Percentiles rank a stretch among this genome's conserved stretches.
Evolutionary conservation across 2,888 invertebrate species (phyloP).

Genomic region (Maniola hyperantus): DNA sequence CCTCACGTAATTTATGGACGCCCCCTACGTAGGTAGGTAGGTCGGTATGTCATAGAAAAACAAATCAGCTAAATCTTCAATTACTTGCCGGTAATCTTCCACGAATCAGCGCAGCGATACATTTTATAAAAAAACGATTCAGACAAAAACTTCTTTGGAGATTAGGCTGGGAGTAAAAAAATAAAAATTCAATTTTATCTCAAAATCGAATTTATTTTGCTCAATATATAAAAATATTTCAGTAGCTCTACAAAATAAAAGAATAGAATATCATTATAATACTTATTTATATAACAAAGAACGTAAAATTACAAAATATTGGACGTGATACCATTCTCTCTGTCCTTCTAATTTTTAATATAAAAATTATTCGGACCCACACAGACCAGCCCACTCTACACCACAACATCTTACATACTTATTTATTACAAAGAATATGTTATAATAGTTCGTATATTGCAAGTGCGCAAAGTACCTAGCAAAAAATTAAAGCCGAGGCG

Average conservation of each 20-base stretch:
- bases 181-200: conserved; percentile 44
- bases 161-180: conserved; percentile 9
- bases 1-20: no score
- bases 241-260: conserved; percentile 72
- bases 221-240: conserved; percentile 75
- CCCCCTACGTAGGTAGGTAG: no score
- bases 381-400: conserved; percentile 50
- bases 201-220: conserved; percentile 73
- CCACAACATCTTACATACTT: conserved; percentile 50
- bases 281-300: conserved; percentile 66
- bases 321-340: conserved; percentile 74
- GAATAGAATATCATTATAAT: conserved; percentile 79
- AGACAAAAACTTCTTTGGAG: background rate
- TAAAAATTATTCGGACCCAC: conserved; percentile 76
- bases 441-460: no score
- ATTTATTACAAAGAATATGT: conserved; percentile 17
- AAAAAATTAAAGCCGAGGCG: no score
- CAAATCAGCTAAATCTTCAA: no score
- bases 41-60: no score
- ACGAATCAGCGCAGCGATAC: no score
- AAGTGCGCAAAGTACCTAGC: no score
- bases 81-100: no score
- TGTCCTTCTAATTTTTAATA: conserved; percentile 77
- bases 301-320: conserved; percentile 63
- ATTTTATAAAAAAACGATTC: no score